Evolutionary conservation across 2,797 vertebrate genomes (phyloP), one percentile per base, ranked within the genome.

Genomic region (Diplodus sargus): DNA sequence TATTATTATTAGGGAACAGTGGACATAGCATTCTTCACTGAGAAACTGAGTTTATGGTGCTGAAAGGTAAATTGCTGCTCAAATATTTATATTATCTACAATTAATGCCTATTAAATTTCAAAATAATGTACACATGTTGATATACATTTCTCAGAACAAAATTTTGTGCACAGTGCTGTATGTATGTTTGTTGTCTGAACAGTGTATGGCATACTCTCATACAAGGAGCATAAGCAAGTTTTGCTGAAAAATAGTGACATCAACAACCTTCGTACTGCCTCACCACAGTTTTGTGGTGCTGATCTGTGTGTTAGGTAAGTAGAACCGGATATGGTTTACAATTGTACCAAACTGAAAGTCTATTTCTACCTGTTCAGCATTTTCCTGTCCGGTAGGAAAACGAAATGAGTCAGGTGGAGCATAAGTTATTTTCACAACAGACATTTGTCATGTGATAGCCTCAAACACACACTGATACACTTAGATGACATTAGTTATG

Each of bases 391-490:
- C 42, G 23, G 28, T 16, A 43, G 42, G 4, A 67, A 39, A 66
- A 60, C 59, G 23, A 39, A 25, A 39, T 2, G 2, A 64, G 63
- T 30, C 48, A 52, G 22, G 14, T 59, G 65, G 64, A 75, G 43
- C 16, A 2, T 0, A 8, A 62, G 3, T 59, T 28, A 53, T 65
- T 76, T 58, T 65, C 47, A n/a, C 49, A 57, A 43, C 53, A 48
- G 60, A 43, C 4, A 3, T n/a, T 17, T 42, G 28, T 43, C 42
- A 42, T 18, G 23, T 62, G 34, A 52, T 23, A 43, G 22, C 63
- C 63, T n/a, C 25, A 78, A 42, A 23, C 47, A 47, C 39, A 42
- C 39, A 42, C 56, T n/a, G 20, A 51, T 61, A n/a, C 58, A 6
- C 61, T 68, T 72, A 6, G 22, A 52, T 51, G 22, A n/a, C 42